Conservation (phyloP, 2,888 invertebrate genomes). For the Morinoia aosen region DNA sequence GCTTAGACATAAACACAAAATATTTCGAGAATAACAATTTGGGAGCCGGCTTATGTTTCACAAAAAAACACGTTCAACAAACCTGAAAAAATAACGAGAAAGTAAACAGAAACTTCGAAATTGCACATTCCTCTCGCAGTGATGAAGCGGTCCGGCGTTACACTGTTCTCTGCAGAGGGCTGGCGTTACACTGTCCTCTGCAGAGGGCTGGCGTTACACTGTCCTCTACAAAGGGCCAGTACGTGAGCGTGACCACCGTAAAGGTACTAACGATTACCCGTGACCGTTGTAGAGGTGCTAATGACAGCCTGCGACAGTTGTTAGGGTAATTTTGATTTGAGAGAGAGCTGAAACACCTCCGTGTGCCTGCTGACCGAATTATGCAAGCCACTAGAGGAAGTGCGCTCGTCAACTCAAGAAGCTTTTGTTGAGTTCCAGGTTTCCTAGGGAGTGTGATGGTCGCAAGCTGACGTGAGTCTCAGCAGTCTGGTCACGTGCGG, state of each 20-base stretch:
- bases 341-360: neutral
- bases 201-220: too few species aligned
- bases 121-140: neutral
- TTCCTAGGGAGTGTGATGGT: neutral
- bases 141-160: too few species aligned
- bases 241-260: too few species aligned
- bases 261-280: neutral
- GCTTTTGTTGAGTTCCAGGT: neutral
- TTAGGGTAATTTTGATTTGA: neutral
- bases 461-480: slow-evolving; percentile 43
- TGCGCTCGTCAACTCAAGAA: neutral
- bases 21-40: too few species aligned
- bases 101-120: neutral
- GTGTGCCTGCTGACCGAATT: neutral
- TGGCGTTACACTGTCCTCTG: too few species aligned
- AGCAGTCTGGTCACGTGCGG: slow-evolving; percentile 29
- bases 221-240: too few species aligned
- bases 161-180: too few species aligned
- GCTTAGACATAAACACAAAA: too few species aligned
- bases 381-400: neutral
- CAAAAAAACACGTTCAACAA: too few species aligned
- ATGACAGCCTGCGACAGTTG: neutral
- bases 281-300: neutral
- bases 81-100: too few species aligned
- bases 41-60: too few species aligned